Conservation (phyloP, 2,888 invertebrate genomes). For the Fissipunctia ypsillon region DNA sequence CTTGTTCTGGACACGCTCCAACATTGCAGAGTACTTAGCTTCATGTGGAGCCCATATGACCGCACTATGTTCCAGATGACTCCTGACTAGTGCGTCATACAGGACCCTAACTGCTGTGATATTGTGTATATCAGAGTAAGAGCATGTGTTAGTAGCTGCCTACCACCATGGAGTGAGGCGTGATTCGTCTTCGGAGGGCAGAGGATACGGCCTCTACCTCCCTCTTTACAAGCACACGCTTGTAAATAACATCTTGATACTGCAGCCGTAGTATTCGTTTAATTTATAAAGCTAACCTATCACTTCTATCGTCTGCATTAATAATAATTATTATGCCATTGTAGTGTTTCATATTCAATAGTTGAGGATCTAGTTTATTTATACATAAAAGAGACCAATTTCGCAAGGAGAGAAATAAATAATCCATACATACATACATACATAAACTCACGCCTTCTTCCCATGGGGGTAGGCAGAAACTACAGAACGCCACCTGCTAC, state of each 20-base stretch:
- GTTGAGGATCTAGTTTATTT: not conserved
- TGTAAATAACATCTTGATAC: not conserved
- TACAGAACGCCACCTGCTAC: too few species aligned
- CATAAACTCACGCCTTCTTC: too few species aligned
- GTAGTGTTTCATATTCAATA: not conserved
- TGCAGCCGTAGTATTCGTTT: not conserved
- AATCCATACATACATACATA: too few species aligned
- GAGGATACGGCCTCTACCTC: too few species aligned
- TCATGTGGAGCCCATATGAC: too few species aligned
- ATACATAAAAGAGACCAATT: not conserved
- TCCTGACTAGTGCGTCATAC: too few species aligned
- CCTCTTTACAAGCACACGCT: too few species aligned
- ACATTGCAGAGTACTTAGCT: too few species aligned
- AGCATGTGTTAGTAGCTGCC: not conserved
- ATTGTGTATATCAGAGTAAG: slow-evolving; percentile 14
- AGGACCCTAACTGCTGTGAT: too few species aligned
- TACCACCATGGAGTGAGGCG: not conserved
- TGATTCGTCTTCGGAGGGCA: not conserved
- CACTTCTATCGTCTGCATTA: not conserved
- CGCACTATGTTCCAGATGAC: too few species aligned
- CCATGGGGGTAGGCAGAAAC: too few species aligned
- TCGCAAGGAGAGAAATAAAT: not conserved
- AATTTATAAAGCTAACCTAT: not conserved
- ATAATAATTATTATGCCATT: not conserved
- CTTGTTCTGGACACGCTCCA: too few species aligned